Evolutionary conservation across 53 echinoderm and acorn worm species (phyloP).

Genomic region (Paracentrotus lividus): DNA sequence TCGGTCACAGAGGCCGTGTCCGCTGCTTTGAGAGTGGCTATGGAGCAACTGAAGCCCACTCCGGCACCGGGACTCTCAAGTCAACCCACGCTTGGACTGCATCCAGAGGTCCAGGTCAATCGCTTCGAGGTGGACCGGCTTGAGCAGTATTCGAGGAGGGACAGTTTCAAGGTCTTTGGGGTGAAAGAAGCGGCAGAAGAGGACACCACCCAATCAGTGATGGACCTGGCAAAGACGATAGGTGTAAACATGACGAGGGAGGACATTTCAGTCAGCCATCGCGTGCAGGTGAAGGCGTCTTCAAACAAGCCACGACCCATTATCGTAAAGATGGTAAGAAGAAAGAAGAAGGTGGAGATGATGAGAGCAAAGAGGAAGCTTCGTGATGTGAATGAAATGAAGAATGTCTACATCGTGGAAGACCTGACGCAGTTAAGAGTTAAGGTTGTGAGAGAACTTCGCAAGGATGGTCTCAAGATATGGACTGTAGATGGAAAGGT

Average conservation of each 20-base stretch:
- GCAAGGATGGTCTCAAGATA: too few species aligned
- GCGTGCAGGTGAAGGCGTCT: not conserved
- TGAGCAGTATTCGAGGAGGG: slow-evolving; percentile 53
- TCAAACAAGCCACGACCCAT: not conserved
- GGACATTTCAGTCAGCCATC: slow-evolving; percentile 55
- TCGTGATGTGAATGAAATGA: not conserved
- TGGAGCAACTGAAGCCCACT: not conserved
- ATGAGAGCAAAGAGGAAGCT: slow-evolving; percentile 61
- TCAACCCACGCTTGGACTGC: not conserved
- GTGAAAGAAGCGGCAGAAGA: not conserved
- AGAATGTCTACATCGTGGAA: not conserved
- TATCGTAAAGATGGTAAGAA: slow-evolving; percentile 29
- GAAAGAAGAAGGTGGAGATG: slow-evolving; percentile 41
- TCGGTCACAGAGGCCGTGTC: not conserved
- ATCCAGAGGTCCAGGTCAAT: not conserved
- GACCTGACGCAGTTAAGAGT: not conserved
- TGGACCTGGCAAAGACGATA: slow-evolving; percentile 1
- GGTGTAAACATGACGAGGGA: slow-evolving; percentile 4
- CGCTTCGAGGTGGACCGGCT: not conserved
- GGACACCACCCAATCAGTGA: not conserved
- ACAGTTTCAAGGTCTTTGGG: slow-evolving; percentile 44
- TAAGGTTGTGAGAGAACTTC: too few species aligned
- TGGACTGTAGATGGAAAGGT: too few species aligned
- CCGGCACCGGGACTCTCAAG: not conserved
- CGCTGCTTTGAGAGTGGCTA: not conserved